phyloP scores from a whole-genome alignment of 2,113 vertebrate genomes.

The Trochalopteron elliotii region DNA sequence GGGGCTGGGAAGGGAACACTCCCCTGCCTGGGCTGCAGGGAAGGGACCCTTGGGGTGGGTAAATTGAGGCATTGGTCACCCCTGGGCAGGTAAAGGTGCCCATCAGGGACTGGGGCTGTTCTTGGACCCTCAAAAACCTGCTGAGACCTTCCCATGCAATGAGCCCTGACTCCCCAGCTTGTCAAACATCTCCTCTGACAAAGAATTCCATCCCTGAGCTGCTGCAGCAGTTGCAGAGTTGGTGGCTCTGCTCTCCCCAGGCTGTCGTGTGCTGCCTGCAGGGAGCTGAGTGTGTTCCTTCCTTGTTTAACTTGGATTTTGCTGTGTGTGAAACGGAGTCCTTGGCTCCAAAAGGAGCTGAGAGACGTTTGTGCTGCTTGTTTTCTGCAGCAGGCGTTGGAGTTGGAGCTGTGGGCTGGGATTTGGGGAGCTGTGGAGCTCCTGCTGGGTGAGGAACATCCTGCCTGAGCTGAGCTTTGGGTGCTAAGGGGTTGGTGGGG shows the following conservation, averaged over 20 bases:
- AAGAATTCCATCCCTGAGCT: not conserved
- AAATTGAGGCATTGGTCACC: rapidly evolving
- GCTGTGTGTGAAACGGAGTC: not conserved
- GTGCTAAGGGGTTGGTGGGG: not conserved
- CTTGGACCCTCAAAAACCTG: not conserved
- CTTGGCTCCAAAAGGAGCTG: not conserved
- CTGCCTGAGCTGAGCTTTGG: not conserved
- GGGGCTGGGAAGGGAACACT: not conserved
- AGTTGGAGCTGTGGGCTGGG: not conserved
- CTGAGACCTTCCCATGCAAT: not conserved
- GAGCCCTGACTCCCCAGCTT: not conserved
- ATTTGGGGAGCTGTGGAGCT: not conserved
- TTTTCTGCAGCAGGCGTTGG: not conserved
- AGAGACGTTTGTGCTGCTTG: conserved; percentile 1
- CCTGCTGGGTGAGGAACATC: not conserved
- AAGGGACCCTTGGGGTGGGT: not conserved
- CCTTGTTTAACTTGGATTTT: not conserved
- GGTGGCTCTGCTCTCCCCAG: not conserved
- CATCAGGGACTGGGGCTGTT: not conserved
- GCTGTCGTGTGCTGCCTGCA: not conserved
- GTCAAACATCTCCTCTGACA: not conserved
- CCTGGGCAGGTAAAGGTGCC: rapidly evolving
- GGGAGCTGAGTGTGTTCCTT: not conserved
- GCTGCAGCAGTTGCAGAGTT: rapidly evolving
- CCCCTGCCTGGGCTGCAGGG: not conserved